These are phyloP conservation scores for Arbacia lixula DNA, from an alignment of 53 echinoderm and acorn worm species.

Conservation along the genomic window DNA sequence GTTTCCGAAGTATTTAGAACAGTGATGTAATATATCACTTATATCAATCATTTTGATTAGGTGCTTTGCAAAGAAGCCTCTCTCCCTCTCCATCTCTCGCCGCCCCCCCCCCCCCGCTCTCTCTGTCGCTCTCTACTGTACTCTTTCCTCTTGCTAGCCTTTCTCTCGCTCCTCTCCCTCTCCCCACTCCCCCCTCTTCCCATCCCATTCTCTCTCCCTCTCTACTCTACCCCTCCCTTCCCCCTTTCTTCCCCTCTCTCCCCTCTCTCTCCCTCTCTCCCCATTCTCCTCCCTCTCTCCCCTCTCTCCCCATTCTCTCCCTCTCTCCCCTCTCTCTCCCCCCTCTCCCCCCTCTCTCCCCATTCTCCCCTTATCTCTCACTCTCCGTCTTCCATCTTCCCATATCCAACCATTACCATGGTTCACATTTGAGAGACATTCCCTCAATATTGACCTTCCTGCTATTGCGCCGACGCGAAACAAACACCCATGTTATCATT, in stretches of 20 bases:
- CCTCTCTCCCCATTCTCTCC: not conserved
- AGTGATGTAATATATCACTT: no score
- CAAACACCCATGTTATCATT: conserved; percentile 26
- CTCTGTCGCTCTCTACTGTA: no score
- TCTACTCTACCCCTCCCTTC: not conserved
- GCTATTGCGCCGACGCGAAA: not conserved
- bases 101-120: not conserved
- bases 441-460: conserved; percentile 30
- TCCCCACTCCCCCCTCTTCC: no score
- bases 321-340: not conserved
- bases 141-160: not conserved
- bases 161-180: not conserved
- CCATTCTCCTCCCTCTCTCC: not conserved
- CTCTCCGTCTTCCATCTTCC: no score
- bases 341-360: not conserved
- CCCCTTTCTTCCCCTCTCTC: not conserved
- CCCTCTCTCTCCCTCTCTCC: not conserved
- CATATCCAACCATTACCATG: not conserved
- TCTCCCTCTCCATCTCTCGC: no score
- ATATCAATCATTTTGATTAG: no score
- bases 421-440: conserved; percentile 27
- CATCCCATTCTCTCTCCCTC: no score
- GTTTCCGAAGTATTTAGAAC: no score
- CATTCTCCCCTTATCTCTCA: not conserved
- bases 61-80: no score